Evolutionary conservation across 2,113 vertebrate species (phyloP).

Genomic region (Gavialis gangeticus): DNA sequence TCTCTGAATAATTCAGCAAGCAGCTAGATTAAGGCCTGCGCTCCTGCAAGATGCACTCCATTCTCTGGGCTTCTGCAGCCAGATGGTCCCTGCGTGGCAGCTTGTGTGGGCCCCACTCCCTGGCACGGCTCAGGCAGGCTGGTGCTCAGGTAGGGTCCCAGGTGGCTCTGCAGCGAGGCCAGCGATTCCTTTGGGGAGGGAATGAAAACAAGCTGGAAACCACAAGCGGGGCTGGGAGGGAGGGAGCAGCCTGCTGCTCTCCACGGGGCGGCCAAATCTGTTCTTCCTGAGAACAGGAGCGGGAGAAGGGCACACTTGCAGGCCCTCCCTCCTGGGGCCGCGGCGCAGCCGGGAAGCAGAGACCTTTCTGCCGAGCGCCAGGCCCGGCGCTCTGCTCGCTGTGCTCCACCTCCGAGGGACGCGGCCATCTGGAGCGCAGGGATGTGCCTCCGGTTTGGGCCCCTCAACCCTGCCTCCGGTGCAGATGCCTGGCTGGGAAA

Average conservation of each 20-base stretch:
- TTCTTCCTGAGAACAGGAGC: not conserved
- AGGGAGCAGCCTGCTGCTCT: not conserved
- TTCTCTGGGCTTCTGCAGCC: slow-evolving; percentile 27
- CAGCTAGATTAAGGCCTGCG: slow-evolving; percentile 77
- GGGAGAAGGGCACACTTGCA: not conserved
- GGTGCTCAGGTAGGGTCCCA: not conserved
- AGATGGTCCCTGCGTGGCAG: slow-evolving; percentile 1
- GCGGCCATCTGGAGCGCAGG: not conserved
- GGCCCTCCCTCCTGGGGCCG: accelerated
- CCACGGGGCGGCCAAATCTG: not conserved
- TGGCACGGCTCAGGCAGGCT: not conserved
- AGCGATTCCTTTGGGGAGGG: not conserved
- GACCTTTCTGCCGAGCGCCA: accelerated
- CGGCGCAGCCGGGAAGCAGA: not conserved
- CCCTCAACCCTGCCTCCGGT: not conserved
- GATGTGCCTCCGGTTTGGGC: not conserved
- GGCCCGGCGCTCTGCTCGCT: accelerated
- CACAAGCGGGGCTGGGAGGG: accelerated
- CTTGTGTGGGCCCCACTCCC: not conserved
- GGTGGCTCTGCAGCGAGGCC: not conserved
- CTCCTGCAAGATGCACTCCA: slow-evolving; percentile 66
- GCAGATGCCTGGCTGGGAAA: not conserved
- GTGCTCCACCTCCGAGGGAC: not conserved
- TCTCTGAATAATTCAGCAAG: slow-evolving; percentile 85
- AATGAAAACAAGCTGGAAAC: not conserved